These are phyloP conservation scores for Mantis religiosa DNA, from an alignment of 2,888 invertebrate species.

Conservation along the genomic window DNA sequence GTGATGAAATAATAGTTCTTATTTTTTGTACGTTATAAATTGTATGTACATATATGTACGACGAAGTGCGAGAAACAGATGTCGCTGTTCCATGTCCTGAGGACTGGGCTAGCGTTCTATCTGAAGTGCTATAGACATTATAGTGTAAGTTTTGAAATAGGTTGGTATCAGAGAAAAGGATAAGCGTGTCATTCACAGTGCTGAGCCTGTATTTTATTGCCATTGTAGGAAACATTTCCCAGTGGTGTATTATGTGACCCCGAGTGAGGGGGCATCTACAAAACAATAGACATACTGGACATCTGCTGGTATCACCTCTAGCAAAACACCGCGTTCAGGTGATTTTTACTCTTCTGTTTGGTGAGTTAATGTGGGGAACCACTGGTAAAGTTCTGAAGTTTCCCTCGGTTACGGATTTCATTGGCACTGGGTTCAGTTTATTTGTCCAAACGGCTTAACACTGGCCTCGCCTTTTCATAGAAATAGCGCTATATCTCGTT, in stretches of 20 bases:
- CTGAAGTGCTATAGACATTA: too few species aligned
- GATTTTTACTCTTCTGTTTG: not conserved
- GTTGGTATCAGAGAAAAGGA: too few species aligned
- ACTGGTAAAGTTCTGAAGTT: not conserved
- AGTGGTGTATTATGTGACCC: not conserved
- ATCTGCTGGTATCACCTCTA: not conserved
- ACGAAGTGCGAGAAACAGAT: too few species aligned
- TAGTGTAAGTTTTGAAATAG: too few species aligned
- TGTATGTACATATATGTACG: too few species aligned
- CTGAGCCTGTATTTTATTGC: not conserved
- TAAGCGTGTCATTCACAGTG: not conserved
- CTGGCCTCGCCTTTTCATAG: not conserved
- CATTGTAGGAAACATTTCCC: not conserved
- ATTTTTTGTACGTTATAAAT: too few species aligned
- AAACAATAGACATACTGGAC: not conserved
- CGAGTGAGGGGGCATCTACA: not conserved
- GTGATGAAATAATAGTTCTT: too few species aligned
- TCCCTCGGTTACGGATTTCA: not conserved
- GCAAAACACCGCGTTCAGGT: not conserved
- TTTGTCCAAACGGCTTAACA: not conserved
- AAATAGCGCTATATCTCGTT: too few species aligned
- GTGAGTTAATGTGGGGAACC: too few species aligned
- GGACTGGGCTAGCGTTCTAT: too few species aligned
- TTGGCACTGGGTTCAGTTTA: not conserved
- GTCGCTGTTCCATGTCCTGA: too few species aligned